Conservation (phyloP, 2,888 invertebrate genomes). For the Crematogaster levior region DNA sequence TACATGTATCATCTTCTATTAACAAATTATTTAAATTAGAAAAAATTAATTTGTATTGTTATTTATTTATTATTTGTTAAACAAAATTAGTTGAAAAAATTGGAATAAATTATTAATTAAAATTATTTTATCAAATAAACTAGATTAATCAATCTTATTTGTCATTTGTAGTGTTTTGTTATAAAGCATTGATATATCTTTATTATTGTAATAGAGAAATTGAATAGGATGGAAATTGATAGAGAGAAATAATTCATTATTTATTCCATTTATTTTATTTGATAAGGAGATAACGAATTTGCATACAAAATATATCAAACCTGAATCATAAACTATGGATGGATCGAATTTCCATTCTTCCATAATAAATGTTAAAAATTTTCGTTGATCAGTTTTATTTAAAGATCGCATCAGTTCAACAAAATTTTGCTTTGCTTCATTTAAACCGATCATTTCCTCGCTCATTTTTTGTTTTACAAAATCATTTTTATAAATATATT, state of each 20-base stretch:
- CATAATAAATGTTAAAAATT: slow-evolving; percentile 12
- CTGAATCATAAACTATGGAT: neutral
- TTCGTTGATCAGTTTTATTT: neutral
- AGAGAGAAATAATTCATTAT: neutral
- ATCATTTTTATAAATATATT: no score
- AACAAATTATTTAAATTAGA: neutral
- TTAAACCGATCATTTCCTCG: neutral
- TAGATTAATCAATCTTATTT: neutral
- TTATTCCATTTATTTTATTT: neutral
- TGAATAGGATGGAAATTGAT: neutral
- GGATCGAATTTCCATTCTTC: slow-evolving; percentile 8
- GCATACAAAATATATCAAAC: neutral
- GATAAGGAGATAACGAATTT: neutral
- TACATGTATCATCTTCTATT: neutral
- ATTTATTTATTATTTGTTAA: neutral
- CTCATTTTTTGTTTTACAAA: neutral
- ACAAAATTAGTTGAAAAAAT: neutral
- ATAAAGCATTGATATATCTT: neutral
- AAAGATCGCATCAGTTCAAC: slow-evolving; percentile 4
- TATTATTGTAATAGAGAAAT: neutral
- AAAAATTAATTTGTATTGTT: neutral
- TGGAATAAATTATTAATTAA: neutral
- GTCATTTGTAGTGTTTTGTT: neutral
- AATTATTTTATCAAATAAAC: no score
- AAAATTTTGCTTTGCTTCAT: slow-evolving; percentile 8